These are phyloP conservation scores for Gobionotothen gibberifrons DNA, from an alignment of 2,797 vertebrate species.

Conservation along the genomic window DNA sequence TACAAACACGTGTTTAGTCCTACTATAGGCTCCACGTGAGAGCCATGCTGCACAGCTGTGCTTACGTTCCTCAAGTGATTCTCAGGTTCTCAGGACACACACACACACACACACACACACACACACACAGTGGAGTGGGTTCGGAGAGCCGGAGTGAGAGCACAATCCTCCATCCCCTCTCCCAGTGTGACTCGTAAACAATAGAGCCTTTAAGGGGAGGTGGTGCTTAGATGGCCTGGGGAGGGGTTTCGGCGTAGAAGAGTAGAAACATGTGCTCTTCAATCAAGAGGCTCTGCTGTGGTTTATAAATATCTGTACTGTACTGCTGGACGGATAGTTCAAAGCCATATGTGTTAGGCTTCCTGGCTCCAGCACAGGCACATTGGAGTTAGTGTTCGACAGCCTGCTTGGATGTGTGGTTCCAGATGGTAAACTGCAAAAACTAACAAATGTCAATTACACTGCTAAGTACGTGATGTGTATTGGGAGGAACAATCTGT, in stretches of 20 bases:
- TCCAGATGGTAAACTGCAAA: conserved; percentile 67
- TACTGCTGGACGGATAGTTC: conserved; percentile 68
- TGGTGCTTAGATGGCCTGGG: conserved; percentile 52
- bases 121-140: conserved; percentile 57
- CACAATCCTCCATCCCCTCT: conserved; percentile 43
- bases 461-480: conserved; percentile 29
- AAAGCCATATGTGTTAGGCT: conserved; percentile 75
- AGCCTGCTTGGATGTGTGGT: conserved; percentile 54
- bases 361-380: conserved; percentile 60
- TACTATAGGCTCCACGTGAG: conserved; percentile 72
- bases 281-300: conserved; percentile 78
- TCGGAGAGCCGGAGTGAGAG: conserved; percentile 42
- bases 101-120: conserved; percentile 71
- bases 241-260: conserved; percentile 65
- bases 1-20: conserved; percentile 70
- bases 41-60: conserved; percentile 77
- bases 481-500: conserved; percentile 31
- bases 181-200: conserved; percentile 73
- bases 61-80: conserved; percentile 68
- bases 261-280: conserved; percentile 84
- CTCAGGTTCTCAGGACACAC: conserved; percentile 74
- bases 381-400: conserved; percentile 60
- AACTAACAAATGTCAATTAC: conserved; percentile 64
- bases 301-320: conserved; percentile 84
- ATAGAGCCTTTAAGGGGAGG: conserved; percentile 75